Conservation (phyloP, 2,888 invertebrate species). For the Aquatica leii region DNA sequence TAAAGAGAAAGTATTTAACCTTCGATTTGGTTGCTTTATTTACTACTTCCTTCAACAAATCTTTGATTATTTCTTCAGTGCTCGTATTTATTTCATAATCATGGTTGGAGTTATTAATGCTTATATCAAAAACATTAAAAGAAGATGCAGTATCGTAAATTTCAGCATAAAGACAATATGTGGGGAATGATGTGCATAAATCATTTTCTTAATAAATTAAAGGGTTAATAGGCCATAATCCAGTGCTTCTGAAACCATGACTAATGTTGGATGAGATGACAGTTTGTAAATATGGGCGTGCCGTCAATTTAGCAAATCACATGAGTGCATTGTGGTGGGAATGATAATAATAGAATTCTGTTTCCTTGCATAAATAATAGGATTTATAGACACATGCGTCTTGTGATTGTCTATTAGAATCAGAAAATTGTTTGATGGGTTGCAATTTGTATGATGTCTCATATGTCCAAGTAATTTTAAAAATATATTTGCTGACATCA, state of each 20-base stretch:
- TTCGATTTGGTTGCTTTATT: too few relatives aligned
- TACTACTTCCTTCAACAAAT: too few relatives aligned
- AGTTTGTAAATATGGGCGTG: background rate
- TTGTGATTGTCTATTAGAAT: background rate
- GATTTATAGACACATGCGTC: background rate
- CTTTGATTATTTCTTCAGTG: background rate
- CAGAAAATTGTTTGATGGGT: background rate
- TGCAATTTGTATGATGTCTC: background rate
- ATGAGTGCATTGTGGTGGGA: background rate
- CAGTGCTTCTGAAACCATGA: too few relatives aligned
- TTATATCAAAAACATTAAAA: background rate
- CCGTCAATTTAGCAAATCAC: background rate
- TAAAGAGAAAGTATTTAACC: too few relatives aligned
- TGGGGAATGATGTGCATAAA: too few relatives aligned
- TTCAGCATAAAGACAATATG: too few relatives aligned
- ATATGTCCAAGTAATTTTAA: background rate
- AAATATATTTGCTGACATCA: background rate
- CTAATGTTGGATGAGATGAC: too few relatives aligned
- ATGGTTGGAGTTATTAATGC: background rate
- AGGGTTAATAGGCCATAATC: too few relatives aligned
- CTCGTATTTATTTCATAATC: background rate
- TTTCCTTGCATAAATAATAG: background rate
- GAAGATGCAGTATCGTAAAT: background rate
- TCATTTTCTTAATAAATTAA: too few relatives aligned
- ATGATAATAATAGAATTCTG: background rate